Evolutionary conservation across 2,888 invertebrate species (phyloP).

Genomic region (Ceraclea dissimilis): DNA sequence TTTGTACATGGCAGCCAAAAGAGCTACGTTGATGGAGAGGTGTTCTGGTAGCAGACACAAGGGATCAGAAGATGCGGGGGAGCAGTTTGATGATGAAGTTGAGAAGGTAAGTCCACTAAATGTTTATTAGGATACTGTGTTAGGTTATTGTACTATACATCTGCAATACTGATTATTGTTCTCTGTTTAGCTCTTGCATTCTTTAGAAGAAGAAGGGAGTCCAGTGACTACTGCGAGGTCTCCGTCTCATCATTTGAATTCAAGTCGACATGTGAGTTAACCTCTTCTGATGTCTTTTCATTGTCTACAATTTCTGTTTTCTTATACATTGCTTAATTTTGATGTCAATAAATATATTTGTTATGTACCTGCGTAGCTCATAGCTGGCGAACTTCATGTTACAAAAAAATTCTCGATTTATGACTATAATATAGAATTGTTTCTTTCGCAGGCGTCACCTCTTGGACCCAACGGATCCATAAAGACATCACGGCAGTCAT

Average conservation of each 20-base stretch:
- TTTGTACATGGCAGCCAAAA: slow-evolving; percentile 82
- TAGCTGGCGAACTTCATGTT: too few relatives aligned
- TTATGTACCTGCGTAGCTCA: too few relatives aligned
- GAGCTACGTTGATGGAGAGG: slow-evolving; percentile 79
- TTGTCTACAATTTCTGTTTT: background rate
- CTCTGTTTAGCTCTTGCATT: slow-evolving; percentile 57
- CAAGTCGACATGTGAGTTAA: slow-evolving; percentile 16
- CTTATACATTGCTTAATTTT: background rate
- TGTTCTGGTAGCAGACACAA: slow-evolving; percentile 58
- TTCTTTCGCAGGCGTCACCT: slow-evolving; percentile 18
- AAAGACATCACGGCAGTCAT: slow-evolving; percentile 17
- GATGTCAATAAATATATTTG: too few relatives aligned
- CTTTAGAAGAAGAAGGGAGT: slow-evolving; percentile 69
- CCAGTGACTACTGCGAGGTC: slow-evolving; percentile 16
- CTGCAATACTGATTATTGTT: too few relatives aligned
- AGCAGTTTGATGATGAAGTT: slow-evolving; percentile 81
- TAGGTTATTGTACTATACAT: too few relatives aligned
- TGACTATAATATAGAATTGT: too few relatives aligned
- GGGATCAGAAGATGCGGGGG: slow-evolving; percentile 49
- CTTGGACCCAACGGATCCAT: slow-evolving; percentile 20
- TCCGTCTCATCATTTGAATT: slow-evolving; percentile 22
- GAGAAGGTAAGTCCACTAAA: slow-evolving; percentile 56
- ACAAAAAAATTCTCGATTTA: too few relatives aligned
- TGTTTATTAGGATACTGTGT: background rate
- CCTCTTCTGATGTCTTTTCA: too few relatives aligned